phyloP scores from a whole-genome alignment of 2,797 vertebrate species.

The Mus caroli region DNA sequence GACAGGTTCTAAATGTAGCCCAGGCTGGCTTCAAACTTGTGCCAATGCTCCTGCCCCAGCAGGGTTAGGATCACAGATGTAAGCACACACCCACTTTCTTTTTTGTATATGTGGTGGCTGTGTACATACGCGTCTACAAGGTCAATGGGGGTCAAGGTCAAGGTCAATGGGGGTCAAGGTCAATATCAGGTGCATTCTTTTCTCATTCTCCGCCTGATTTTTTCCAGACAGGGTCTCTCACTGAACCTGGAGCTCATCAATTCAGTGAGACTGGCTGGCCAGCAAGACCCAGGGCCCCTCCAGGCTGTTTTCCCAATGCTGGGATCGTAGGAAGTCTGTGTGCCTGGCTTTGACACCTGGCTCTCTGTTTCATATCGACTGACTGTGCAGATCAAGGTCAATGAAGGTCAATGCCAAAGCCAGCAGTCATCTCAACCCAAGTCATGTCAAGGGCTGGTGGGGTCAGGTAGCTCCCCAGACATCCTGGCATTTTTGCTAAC shows the following conservation, averaged over 20 bases:
- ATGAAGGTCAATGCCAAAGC: not conserved
- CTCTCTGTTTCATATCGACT: not conserved
- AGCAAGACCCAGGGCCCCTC: not conserved
- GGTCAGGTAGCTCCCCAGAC: not conserved
- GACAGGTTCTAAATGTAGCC: not conserved
- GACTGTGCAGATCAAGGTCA: not conserved
- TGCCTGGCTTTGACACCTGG: not conserved
- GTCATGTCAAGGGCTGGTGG: not conserved
- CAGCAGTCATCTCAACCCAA: not conserved
- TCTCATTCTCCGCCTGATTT: not conserved
- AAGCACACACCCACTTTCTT: not conserved
- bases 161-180: not conserved
- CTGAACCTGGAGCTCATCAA: not conserved
- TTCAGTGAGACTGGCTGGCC: not conserved
- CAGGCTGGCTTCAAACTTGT: not conserved
- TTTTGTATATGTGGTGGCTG: not conserved
- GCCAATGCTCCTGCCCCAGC: not conserved
- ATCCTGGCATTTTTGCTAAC: not conserved
- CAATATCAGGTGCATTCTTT: not conserved
- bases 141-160: not conserved
- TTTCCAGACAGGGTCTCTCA: not conserved
- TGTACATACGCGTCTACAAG: not conserved
- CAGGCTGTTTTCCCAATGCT: not conserved
- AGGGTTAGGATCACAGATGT: not conserved
- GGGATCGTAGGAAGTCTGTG: not conserved